Base-by-base conservation (phyloP, 2,888 invertebrate species). In the Timandra comae region DNA sequence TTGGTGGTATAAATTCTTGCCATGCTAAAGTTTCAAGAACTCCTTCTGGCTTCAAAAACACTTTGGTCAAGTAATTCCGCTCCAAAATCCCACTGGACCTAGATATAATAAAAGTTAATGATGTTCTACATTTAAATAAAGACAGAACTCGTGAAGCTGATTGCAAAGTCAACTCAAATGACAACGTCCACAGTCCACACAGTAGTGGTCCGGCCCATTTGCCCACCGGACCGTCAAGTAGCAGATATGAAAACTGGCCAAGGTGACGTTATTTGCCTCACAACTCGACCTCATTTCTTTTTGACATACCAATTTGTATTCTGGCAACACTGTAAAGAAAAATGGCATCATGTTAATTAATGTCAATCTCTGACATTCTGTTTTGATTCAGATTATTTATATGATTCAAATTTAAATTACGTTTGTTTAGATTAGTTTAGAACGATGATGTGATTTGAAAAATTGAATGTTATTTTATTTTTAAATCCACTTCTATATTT, bases 231-330 rank as follows among this genome's bases (percentile, higher is more conserved):
- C 63, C 80, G 76, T 55, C 60, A 66, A 63, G 49, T 48, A 44
- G 52, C 70, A 72, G 71, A 76, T 75, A 73, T 75, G 70, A 76
- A 78, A 78, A 75, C 69, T 68, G 72, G 72, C 74, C 78, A 80
- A 79, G 78, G 77, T 67, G 59, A 68, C 52, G 9, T 11, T 11
- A 11, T 24, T 24, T 49, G 51, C 56, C 54, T 53, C 50, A 48
- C 35, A 36, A 28, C 23, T 39, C 46, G 54, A 56, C 56, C 56
- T 51, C 47, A 53, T 57, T 59, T 49, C 23, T 41, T 16, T 43
- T 37, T 41, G 43, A 45, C 41, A 48, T 37, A 39, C 29, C 38
- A 42, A 49, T 49, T 41, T 37, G 41, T 42, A 35, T 40, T 49
- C 46, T 49, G 48, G 36, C 48, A 49, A 38, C 31, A 26, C 34